A percentile compares a stretch with the other conserved stretches of the same genome.
Conservation (phyloP, 2,113 vertebrate species). For the Notiomystis cincta region DNA sequence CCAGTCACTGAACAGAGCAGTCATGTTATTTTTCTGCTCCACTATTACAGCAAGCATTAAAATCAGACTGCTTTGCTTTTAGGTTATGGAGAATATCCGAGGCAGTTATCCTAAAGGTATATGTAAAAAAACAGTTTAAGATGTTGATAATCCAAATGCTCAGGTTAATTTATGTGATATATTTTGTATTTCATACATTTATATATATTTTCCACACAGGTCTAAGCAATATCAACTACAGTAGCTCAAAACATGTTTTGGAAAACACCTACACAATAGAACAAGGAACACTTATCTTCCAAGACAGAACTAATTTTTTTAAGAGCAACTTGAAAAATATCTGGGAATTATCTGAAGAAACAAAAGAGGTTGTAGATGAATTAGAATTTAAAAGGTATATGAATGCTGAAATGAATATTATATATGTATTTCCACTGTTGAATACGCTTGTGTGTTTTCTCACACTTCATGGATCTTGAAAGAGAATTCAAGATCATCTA, state of each 20-base stretch:
- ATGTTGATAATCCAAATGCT: not conserved
- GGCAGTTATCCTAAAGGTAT: not conserved
- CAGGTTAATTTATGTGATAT: not conserved
- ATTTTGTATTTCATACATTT: not conserved
- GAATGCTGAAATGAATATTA: not conserved
- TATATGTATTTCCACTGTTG: not conserved
- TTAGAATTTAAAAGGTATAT: not conserved
- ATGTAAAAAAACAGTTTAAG: not conserved
- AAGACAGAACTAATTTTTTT: not conserved
- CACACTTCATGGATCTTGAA: not conserved
- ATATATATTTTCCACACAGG: not conserved
- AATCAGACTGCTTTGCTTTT: not conserved
- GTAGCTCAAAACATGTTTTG: not conserved
- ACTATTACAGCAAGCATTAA: not conserved
- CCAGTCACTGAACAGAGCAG: not conserved
- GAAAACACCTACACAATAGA: not conserved
- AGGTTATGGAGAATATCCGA: not conserved
- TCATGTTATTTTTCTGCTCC: not conserved
- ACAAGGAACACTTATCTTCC: not conserved
- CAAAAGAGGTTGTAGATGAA: not conserved
- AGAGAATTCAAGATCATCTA: not conserved
- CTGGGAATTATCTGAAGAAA: not conserved
- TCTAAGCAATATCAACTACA: not conserved
- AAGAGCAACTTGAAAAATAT: not conserved
- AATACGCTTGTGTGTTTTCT: not conserved